phyloP scores from a whole-genome alignment of 2,113 vertebrate species.

The Saccopteryx bilineata region DNA sequence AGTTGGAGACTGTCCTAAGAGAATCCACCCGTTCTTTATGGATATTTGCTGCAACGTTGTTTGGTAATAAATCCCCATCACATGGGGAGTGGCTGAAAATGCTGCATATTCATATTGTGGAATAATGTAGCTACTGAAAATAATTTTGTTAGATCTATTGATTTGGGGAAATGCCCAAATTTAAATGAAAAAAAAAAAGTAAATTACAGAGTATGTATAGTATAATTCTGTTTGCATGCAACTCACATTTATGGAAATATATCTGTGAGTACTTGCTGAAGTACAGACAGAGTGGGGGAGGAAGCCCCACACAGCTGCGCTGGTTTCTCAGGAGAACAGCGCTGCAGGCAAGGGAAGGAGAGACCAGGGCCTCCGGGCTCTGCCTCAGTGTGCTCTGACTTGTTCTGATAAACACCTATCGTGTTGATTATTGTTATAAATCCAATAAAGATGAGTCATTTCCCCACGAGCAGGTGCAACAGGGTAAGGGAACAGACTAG shows the following conservation, averaged over 20 bases:
- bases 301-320: not conserved
- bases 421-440: not conserved
- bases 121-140: not conserved
- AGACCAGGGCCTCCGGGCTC: not conserved
- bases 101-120: not conserved
- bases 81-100: not conserved
- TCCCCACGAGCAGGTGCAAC: not conserved
- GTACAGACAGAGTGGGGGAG: not conserved
- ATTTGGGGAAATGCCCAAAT: slow-evolving; percentile 16
- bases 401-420: not conserved
- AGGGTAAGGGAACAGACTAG: not conserved
- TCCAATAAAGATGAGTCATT: not conserved
- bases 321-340: not conserved
- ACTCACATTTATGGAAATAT: not conserved
- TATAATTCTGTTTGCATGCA: not conserved
- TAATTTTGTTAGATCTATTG: not conserved
- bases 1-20: not conserved
- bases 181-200: not conserved
- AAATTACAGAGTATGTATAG: not conserved
- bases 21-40: not conserved
- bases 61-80: not conserved
- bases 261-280: not conserved
- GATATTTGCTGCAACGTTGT: not conserved
- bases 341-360: not conserved
- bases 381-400: not conserved